phyloP scores from a whole-genome alignment of 2,797 vertebrate species.

The Bryconaethiops microstoma region DNA sequence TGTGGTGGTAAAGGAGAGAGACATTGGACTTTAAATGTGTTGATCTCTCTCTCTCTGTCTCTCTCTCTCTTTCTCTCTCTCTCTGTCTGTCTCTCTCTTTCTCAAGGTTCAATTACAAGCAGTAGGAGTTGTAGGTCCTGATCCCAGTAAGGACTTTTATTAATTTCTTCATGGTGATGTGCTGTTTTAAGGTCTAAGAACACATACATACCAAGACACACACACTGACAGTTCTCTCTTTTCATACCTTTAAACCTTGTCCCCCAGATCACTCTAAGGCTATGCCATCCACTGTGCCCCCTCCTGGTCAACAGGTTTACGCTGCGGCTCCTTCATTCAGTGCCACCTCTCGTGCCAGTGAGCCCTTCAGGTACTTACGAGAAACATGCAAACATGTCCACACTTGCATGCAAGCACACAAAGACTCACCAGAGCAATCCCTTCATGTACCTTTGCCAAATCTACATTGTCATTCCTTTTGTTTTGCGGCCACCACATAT shows the following conservation, averaged over 20 bases:
- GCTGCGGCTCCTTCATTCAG: slow-evolving; percentile 82
- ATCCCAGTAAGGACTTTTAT: slow-evolving; percentile 48
- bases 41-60: background rate
- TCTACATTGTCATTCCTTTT: background rate
- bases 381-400: background rate
- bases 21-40: background rate
- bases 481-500: background rate
- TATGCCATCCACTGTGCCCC: slow-evolving; percentile 80
- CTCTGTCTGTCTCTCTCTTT: background rate
- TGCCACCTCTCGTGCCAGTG: slow-evolving; percentile 72
- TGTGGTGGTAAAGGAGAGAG: background rate
- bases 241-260: background rate
- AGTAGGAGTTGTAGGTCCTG: slow-evolving; percentile 39
- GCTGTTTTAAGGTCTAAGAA: background rate
- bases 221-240: background rate
- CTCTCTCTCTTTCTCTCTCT: no score
- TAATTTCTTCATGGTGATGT: background rate
- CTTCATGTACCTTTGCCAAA: background rate
- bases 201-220: background rate
- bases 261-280: slow-evolving; percentile 84
- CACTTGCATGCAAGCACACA: background rate
- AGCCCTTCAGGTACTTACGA: slow-evolving; percentile 85
- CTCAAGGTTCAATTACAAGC: slow-evolving; percentile 44
- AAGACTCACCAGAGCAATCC: background rate
- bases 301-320: slow-evolving; percentile 84